Evolutionary conservation across 2,888 invertebrate genomes (phyloP).

Genomic region (Clepsis dumicolana): DNA sequence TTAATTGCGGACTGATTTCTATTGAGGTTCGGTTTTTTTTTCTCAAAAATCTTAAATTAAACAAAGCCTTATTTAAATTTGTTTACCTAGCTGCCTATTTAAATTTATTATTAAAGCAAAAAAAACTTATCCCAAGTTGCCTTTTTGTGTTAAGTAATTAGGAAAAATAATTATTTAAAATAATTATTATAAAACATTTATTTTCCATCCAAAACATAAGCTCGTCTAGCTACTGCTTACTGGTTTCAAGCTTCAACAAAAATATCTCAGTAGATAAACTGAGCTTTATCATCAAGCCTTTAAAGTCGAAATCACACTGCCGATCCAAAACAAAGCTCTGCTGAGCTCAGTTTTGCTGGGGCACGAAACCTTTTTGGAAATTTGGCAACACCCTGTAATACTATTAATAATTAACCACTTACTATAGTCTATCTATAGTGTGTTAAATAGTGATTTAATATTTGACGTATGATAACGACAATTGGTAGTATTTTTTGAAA

Average conservation of each 20-base stretch:
- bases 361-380: background rate
- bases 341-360: background rate
- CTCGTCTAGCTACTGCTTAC: background rate
- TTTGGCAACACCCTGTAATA: background rate
- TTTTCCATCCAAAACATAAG: background rate
- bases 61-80: no score
- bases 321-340: background rate
- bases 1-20: background rate
- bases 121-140: no score
- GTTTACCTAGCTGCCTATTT: no score
- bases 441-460: background rate
- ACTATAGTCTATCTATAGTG: no score
- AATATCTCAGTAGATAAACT: background rate
- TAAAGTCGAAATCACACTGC: background rate
- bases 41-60: background rate
- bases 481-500: background rate
- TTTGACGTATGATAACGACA: background rate
- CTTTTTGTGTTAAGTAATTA: no score
- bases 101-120: no score
- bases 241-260: background rate
- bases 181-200: no score
- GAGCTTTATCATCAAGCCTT: background rate
- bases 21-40: background rate
- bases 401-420: slow-evolving; percentile 2
- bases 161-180: no score